A percentile compares a stretch with the other conserved stretches of the same genome.
These are phyloP conservation scores for Coturnix japonica DNA, from an alignment of 2,113 vertebrate genomes.

Conservation along the genomic window DNA sequence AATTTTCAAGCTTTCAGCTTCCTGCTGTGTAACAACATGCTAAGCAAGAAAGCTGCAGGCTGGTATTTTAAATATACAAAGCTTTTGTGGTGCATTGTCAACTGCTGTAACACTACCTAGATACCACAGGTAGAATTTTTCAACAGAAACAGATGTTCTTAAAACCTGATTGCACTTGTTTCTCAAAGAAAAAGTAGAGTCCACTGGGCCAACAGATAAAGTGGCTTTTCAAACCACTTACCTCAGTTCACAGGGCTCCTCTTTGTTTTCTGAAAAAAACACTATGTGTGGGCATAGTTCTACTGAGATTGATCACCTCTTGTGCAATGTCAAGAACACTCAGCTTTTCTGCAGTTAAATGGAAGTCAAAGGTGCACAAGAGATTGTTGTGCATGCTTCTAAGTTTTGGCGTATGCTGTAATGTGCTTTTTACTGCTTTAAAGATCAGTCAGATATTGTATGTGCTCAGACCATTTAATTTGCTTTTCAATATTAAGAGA, in stretches of 20 bases:
- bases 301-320: background rate
- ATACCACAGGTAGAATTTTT: background rate
- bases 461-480: background rate
- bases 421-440: background rate
- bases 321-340: background rate
- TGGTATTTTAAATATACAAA: background rate
- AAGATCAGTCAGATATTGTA: background rate
- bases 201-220: background rate
- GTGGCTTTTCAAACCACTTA: background rate
- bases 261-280: background rate
- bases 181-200: background rate
- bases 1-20: background rate
- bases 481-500: background rate
- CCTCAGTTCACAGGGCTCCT: accelerated
- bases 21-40: background rate
- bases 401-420: background rate
- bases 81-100: background rate
- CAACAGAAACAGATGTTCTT: background rate
- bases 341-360: background rate
- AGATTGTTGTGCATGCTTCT: background rate
- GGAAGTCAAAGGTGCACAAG: background rate
- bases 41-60: background rate
- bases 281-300: background rate
- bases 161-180: background rate
- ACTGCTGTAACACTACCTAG: background rate